Evolutionary conservation across 2,797 vertebrate species (phyloP).

Genomic region (Rousettus madagascariensis): DNA sequence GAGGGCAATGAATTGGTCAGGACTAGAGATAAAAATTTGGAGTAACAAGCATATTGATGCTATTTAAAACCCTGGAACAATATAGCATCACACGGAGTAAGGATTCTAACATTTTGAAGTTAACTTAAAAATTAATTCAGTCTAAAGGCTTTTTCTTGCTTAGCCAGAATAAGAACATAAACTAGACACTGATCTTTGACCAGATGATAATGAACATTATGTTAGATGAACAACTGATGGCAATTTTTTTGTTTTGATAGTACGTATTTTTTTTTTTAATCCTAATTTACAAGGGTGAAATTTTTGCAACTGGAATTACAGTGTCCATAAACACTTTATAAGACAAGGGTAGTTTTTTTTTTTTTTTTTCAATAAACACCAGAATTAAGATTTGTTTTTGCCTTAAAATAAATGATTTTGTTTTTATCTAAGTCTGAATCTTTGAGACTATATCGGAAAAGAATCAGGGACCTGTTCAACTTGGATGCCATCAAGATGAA

Average conservation of each 20-base stretch:
- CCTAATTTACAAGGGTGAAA: not conserved
- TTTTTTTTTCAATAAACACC: not conserved
- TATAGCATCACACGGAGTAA: not conserved
- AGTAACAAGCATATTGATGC: not conserved
- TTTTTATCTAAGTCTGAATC: not conserved
- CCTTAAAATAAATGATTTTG: not conserved
- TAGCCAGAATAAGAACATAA: not conserved
- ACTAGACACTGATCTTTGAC: not conserved
- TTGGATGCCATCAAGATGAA: not conserved
- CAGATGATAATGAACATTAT: not conserved
- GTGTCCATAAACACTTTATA: not conserved
- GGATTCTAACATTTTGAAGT: not conserved
- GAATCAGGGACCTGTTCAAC: not conserved
- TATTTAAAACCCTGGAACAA: not conserved
- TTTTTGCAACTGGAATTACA: conserved; percentile 8
- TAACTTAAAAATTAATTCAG: not conserved
- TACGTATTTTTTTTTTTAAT: not conserved
- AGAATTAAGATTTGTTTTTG: not conserved
- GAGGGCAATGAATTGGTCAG: not conserved
- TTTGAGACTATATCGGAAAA: not conserved
- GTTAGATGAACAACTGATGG: not conserved
- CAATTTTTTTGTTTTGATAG: not conserved
- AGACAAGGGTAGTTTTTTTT: not conserved
- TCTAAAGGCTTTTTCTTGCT: not conserved
- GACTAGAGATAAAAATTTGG: not conserved